Base-by-base conservation (phyloP, 2,888 invertebrate species). In the Cheilosia urbana region DNA sequence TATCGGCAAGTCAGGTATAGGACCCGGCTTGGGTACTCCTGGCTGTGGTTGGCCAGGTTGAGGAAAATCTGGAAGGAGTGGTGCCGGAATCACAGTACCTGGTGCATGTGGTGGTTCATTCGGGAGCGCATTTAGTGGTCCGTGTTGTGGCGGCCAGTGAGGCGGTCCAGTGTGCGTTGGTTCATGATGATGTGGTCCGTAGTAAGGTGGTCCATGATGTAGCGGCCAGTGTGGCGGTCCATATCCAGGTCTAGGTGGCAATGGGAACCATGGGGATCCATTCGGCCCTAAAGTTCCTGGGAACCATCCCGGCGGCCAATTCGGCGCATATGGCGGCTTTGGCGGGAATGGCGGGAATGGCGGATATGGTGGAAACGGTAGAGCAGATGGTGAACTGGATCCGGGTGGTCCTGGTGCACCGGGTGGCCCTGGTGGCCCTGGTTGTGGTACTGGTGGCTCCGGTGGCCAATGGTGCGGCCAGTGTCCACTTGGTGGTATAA, bases 341-440 rank as follows among this genome's bases (percentile, higher is more conserved):
- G 34, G 51, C 24, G 71, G 24, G 13, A 7, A 27, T 17, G 69
- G 57, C 3, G 69, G 58, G 27, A 27, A 47, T 13, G n/a, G 47
- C 9, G 47, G 47, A 1, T 37, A 37, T 2, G 73, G 63, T n/a
- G 55, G 37, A 24, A 4, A 15, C 1, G 58, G 40, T 58, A 47
- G 57, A 9, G 17, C 3, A 17, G 55, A 9, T 55, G 53, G 66
- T 42, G 53, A 1, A 21, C 9, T 13, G 37, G 51, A 7, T 4
- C 49, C 60, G 2, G 73, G 73, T 3, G 62, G 34, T 0, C 53
- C 45, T 2, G 63, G 45, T 51, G 53, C n/a, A 4, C 51, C 60
- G 2, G 42, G 34, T 24, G 73, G 55, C 0, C 53, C 42, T 2
- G 53, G 55, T 7, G 45, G n/a, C 0, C 2, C 24, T 30, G 63